phyloP scores from a whole-genome alignment of 30 jellyfish, hydroid and myxozoan species.

The Aurelia sp. region DNA sequence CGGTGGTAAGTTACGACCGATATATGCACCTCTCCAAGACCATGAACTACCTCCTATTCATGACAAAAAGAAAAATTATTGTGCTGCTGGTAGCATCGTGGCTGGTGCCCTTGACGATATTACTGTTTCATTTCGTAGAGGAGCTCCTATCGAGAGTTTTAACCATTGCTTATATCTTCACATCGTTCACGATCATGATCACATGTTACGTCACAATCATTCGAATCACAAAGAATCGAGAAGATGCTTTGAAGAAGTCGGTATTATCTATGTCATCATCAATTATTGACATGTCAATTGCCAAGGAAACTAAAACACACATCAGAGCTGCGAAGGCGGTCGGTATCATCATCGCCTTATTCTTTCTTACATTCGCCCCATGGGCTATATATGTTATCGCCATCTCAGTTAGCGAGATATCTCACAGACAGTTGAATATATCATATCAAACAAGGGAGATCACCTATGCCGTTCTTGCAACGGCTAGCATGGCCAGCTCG shows the following conservation, averaged over 20 bases:
- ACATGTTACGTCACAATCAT: conserved; percentile 45
- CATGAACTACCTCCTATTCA: conserved; percentile 12
- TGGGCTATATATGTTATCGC: not conserved
- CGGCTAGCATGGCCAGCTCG: conserved; percentile 15
- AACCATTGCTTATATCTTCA: conserved; percentile 10
- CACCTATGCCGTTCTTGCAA: conserved; percentile 29
- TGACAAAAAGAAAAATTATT: conserved; percentile 23
- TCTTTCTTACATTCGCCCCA: conserved; percentile 20
- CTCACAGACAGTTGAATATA: not conserved
- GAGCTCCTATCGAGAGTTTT: conserved; percentile 30
- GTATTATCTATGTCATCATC: not conserved
- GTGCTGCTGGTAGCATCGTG: conserved; percentile 27
- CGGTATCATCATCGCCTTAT: conserved; percentile 2
- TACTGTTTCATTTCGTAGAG: conserved; percentile 49
- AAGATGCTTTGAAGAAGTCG: not conserved
- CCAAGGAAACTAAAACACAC: not conserved
- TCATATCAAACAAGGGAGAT: not conserved
- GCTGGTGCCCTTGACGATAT: conserved; percentile 56
- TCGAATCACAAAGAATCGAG: conserved; percentile 8
- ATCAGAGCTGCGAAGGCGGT: not conserved
- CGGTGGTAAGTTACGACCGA: conserved; percentile 59
- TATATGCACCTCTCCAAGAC: conserved; percentile 42
- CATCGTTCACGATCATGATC: conserved; percentile 26
- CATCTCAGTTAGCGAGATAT: conserved; percentile 2
- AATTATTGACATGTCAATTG: not conserved